Evolutionary conservation across 2,113 vertebrate genomes (phyloP).

Genomic region (Vireo altiloquus): DNA sequence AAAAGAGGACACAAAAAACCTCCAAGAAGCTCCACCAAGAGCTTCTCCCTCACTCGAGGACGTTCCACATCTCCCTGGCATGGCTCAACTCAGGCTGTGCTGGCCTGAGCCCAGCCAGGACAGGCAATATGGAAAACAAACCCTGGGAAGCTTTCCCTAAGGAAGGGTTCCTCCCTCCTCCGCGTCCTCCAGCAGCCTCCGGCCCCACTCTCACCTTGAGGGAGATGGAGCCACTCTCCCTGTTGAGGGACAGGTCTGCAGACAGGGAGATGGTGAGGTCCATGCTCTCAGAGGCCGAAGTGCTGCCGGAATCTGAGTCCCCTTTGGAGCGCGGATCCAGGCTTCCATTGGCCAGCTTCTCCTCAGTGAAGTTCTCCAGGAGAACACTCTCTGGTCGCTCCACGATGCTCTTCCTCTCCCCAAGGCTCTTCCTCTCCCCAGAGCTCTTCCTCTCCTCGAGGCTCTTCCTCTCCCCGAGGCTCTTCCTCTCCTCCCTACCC

Average conservation of each 20-base stretch:
- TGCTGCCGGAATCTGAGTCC: conserved; percentile 78
- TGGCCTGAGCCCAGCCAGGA: background rate
- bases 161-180: background rate
- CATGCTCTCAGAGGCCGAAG: conserved; percentile 81
- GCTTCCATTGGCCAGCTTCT: conserved; percentile 66
- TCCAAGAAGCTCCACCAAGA: background rate
- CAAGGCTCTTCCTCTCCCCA: background rate
- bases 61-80: rapidly evolving
- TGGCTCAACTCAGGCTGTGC: background rate
- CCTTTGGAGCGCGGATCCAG: conserved; percentile 69
- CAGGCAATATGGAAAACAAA: background rate
- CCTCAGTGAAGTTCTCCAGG: conserved; percentile 58
- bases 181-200: background rate
- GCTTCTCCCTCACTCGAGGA: background rate
- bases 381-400: conserved; percentile 60
- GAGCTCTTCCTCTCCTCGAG: background rate
- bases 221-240: conserved; percentile 77
- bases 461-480: background rate
- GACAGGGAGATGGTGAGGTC: conserved; percentile 79
- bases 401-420: background rate
- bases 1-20: background rate
- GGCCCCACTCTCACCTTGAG: conserved; percentile 76
- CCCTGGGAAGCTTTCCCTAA: background rate
- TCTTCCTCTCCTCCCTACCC: background rate
- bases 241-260: conserved; percentile 75